A percentile compares a stretch with the other conserved stretches of the same genome.
phyloP scores from a whole-genome alignment of 2,888 invertebrate species.

The Chorisops tibialis region DNA sequence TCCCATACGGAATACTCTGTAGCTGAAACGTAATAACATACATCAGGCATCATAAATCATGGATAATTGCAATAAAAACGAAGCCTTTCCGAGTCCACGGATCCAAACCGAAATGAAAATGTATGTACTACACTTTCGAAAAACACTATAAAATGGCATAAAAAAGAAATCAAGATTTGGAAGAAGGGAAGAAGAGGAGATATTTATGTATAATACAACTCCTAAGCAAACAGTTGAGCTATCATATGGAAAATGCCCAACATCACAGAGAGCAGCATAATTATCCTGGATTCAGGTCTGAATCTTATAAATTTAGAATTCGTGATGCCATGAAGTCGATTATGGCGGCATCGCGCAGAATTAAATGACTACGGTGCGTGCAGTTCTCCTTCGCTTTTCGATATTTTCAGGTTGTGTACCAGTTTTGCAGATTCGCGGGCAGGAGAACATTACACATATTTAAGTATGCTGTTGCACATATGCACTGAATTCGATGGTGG shows the following conservation, averaged over 20 bases:
- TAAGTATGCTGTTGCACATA: no score
- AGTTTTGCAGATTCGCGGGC: no score
- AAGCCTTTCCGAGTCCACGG: neutral
- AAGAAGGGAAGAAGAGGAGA: no score
- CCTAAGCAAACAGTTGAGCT: conserved; percentile 26
- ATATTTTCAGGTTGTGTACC: neutral
- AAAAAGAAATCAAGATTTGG: no score
- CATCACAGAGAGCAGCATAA: conserved; percentile 23
- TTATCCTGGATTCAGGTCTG: conserved; percentile 25
- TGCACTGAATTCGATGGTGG: no score
- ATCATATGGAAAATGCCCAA: neutral
- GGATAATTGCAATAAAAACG: conserved; percentile 23
- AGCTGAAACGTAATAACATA: conserved; percentile 27
- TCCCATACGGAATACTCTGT: neutral
- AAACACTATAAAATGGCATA: neutral
- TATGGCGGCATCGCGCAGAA: conserved; percentile 16
- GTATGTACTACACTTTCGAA: neutral
- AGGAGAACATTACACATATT: no score
- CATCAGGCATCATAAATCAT: conserved; percentile 28
- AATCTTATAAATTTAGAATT: conserved; percentile 32
- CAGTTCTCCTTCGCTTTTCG: conserved; percentile 4
- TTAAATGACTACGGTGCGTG: conserved; percentile 29
- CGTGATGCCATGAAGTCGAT: conserved; percentile 32
- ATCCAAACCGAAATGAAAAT: neutral
- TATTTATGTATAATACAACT: neutral